These are phyloP conservation scores for Laspeyria flexula DNA, from an alignment of 2,888 invertebrate species.

Conservation along the genomic window DNA sequence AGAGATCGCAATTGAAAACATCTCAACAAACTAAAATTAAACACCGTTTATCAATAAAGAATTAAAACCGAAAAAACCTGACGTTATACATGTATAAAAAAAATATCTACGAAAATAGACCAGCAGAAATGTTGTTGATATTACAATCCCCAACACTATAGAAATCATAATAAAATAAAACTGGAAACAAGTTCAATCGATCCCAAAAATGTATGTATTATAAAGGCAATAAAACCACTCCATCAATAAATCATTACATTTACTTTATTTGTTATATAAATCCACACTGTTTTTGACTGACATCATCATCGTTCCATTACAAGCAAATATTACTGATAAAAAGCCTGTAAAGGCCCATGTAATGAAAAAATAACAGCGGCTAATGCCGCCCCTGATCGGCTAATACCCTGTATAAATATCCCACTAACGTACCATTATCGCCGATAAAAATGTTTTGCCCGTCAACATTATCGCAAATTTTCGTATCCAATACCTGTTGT, in stretches of 20 bases:
- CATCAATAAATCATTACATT: constrained; percentile 37
- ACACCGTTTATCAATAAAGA: too few species aligned
- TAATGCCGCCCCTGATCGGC: constrained; percentile 43
- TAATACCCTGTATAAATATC: constrained; percentile 49
- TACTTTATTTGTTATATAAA: constrained; percentile 26
- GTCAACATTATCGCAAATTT: constrained; percentile 56
- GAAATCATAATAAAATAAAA: too few species aligned
- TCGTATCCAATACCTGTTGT: constrained; percentile 48
- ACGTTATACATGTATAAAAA: too few species aligned
- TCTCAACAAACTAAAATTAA: too few species aligned
- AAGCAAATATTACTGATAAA: constrained; percentile 45
- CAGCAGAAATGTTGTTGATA: too few species aligned
- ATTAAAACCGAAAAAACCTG: too few species aligned
- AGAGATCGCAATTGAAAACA: too few species aligned
- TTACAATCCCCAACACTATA: too few species aligned
- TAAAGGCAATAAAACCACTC: too few species aligned
- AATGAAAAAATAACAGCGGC: constrained; percentile 49
- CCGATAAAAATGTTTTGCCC: constrained; percentile 52
- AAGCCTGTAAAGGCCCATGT: constrained; percentile 29
- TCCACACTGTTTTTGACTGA: constrained; percentile 34
- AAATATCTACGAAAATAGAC: too few species aligned
- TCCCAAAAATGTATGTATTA: too few species aligned
- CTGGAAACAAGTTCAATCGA: too few species aligned
- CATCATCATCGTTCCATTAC: constrained; percentile 41
- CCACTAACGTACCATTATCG: constrained; percentile 48